phyloP scores from a whole-genome alignment of 2,888 invertebrate species.

The Eurois occulta region DNA sequence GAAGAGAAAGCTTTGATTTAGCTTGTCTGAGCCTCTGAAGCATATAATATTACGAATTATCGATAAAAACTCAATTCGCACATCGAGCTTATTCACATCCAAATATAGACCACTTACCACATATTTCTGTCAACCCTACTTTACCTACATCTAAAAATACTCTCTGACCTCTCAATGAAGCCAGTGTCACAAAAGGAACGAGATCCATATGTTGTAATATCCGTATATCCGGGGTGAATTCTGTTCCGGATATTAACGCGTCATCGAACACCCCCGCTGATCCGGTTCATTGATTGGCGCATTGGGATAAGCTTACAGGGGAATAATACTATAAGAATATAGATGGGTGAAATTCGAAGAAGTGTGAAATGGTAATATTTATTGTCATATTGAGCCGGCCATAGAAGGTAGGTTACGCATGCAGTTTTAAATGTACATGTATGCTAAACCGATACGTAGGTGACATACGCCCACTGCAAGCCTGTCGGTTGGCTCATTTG shows the following conservation, averaged over 20 bases:
- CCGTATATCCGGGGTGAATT: slow-evolving; percentile 18
- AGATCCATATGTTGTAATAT: slow-evolving; percentile 38
- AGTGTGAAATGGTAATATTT: neutral
- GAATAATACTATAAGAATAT: slow-evolving; percentile 2
- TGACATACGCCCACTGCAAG: too few relatives aligned
- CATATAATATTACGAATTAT: neutral
- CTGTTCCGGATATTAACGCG: slow-evolving; percentile 53
- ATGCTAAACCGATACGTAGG: too few relatives aligned
- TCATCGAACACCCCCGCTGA: slow-evolving; percentile 42
- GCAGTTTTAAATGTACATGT: too few relatives aligned
- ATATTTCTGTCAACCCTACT: neutral
- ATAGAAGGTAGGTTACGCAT: neutral
- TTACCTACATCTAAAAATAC: neutral
- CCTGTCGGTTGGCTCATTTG: too few relatives aligned
- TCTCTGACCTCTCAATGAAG: slow-evolving; percentile 22
- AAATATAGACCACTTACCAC: neutral
- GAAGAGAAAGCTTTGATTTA: neutral
- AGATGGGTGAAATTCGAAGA: neutral
- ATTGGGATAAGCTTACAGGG: slow-evolving; percentile 7
- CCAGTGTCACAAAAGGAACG: slow-evolving; percentile 16
- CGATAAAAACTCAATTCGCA: neutral
- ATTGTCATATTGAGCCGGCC: neutral
- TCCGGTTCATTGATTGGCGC: slow-evolving; percentile 39
- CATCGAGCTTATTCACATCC: neutral
- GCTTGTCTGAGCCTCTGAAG: neutral